Evolutionary conservation across 2,113 vertebrate species (phyloP).

Genomic region (Struthio camelus): DNA sequence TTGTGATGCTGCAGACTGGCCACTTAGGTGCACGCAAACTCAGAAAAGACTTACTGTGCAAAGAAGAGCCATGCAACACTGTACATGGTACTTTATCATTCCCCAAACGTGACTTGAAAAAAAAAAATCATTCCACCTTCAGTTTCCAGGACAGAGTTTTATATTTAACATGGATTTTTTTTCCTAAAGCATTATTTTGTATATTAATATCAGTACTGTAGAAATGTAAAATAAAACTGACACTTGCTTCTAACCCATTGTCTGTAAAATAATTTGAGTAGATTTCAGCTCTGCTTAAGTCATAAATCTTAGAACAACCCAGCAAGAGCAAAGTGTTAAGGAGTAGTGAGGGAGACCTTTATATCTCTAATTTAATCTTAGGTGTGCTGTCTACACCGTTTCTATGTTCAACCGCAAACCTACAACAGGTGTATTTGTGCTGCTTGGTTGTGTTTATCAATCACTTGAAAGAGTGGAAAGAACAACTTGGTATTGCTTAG

Average conservation of each 20-base stretch:
- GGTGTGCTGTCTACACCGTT: not conserved
- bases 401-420: not conserved
- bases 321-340: not conserved
- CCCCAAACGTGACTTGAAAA: not conserved
- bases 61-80: not conserved
- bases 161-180: not conserved
- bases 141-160: slow-evolving; percentile 28
- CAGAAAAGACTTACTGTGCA: not conserved
- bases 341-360: not conserved
- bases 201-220: slow-evolving; percentile 31
- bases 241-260: not conserved
- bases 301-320: not conserved
- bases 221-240: slow-evolving; percentile 57
- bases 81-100: slow-evolving; percentile 23
- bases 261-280: not conserved
- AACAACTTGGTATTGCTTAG: not conserved
- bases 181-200: not conserved
- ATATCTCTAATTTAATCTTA: not conserved
- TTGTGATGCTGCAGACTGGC: not conserved
- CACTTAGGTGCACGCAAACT: not conserved
- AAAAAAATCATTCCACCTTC: not conserved
- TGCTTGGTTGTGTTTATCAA: not conserved
- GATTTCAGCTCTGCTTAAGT: not conserved
- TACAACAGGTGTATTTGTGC: not conserved
- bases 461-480: not conserved